Conservation (phyloP, 2,113 vertebrate genomes). For the Cisticola juncidis region DNA sequence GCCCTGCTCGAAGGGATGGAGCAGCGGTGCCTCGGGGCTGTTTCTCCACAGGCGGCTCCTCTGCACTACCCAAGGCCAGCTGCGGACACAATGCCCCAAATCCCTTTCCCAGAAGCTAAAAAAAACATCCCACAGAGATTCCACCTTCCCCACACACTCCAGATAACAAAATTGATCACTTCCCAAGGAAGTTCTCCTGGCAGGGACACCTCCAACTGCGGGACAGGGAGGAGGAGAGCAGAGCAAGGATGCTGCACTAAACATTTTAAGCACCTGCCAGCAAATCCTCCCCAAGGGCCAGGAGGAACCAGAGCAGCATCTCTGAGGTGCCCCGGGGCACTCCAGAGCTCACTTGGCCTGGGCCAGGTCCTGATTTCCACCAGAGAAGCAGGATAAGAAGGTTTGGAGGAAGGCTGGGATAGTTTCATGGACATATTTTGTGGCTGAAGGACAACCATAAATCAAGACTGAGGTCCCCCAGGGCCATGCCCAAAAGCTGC, state of each 20-base stretch:
- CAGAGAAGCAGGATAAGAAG: background rate
- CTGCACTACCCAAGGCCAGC: background rate
- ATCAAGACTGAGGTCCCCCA: background rate
- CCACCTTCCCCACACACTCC: rapidly evolving
- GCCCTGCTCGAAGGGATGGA: background rate
- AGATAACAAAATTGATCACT: rapidly evolving
- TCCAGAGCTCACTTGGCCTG: background rate
- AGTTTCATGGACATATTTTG: background rate
- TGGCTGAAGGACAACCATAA: background rate
- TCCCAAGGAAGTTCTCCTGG: background rate
- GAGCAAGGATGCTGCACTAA: background rate
- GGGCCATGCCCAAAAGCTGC: background rate
- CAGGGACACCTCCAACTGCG: background rate
- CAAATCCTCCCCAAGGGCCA: background rate
- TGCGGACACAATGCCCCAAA: background rate
- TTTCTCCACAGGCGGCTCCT: background rate
- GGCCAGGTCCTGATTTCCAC: background rate
- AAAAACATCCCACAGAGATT: background rate
- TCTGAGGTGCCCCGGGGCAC: background rate
- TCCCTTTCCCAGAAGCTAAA: background rate
- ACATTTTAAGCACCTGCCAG: background rate
- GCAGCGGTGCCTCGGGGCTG: background rate
- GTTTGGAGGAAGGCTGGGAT: background rate
- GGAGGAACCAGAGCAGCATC: background rate
- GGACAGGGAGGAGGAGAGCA: background rate